Conservation (phyloP, 2,888 invertebrate genomes). For the Chrysolina haemoptera region DNA sequence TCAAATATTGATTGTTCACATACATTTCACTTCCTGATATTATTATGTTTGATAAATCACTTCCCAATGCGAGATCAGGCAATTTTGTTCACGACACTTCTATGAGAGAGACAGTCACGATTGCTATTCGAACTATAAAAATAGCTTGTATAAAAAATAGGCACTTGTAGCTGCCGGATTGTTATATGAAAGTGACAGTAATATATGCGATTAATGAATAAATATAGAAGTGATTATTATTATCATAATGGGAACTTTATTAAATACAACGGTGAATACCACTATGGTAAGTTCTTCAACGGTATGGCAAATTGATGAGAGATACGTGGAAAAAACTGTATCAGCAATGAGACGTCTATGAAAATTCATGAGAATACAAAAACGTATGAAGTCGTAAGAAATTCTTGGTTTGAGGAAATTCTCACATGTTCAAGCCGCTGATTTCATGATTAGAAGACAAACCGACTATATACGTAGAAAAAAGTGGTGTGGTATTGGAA, state of each 20-base stretch:
- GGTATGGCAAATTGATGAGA: background rate
- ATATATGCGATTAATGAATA: conserved; percentile 31
- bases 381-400: background rate
- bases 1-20: conserved; percentile 51
- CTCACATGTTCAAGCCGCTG: background rate
- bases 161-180: conserved; percentile 31
- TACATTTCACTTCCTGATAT: conserved; percentile 49
- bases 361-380: conserved; percentile 15
- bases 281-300: background rate
- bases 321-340: background rate
- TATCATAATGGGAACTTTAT: conserved; percentile 27
- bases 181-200: conserved; percentile 41
- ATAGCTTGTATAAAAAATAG: conserved; percentile 21
- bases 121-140: conserved; percentile 16
- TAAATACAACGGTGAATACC: conserved; percentile 9
- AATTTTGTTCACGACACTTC: conserved; percentile 33
- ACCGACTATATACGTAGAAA: background rate
- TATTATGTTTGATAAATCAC: conserved; percentile 46
- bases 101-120: conserved; percentile 2
- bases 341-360: background rate
- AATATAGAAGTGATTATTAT: conserved; percentile 31
- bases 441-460: background rate
- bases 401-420: background rate
- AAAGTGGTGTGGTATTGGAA: background rate
- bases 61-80: conserved; percentile 47